phyloP scores from a whole-genome alignment of 2,888 invertebrate species.

The Epinotia ramella region DNA sequence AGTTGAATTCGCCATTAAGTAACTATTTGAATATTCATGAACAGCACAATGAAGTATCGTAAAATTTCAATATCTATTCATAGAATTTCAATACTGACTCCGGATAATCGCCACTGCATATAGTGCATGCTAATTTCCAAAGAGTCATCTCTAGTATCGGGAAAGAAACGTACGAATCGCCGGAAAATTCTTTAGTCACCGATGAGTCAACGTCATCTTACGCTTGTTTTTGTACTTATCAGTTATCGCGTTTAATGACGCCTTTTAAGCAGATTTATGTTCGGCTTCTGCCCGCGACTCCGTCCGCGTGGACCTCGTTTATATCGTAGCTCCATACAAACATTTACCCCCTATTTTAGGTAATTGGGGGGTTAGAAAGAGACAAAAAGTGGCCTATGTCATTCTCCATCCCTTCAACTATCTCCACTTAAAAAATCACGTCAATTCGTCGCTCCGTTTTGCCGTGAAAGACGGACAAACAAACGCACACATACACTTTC shows the following conservation, averaged over 20 bases:
- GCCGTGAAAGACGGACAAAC: too few species aligned
- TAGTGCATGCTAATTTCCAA: conserved; percentile 14
- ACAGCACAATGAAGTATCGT: neutral
- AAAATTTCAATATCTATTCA: neutral
- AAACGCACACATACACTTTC: too few species aligned
- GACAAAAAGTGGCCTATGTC: too few species aligned
- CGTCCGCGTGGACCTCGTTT: too few species aligned
- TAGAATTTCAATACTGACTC: neutral
- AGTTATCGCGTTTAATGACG: conserved; percentile 7
- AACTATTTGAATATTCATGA: neutral
- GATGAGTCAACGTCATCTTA: conserved; percentile 45
- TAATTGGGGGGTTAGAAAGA: too few species aligned
- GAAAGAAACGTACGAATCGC: conserved; percentile 55
- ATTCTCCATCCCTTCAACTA: too few species aligned
- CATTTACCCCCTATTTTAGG: too few species aligned
- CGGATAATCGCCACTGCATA: conserved; percentile 3
- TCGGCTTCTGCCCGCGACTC: too few species aligned
- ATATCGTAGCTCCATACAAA: too few species aligned
- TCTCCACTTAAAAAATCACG: too few species aligned
- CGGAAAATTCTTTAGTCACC: conserved; percentile 61
- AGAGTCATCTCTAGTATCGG: conserved; percentile 40
- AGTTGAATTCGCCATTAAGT: neutral
- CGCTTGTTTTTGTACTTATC: conserved; percentile 19
- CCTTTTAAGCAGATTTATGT: conserved; percentile 11
- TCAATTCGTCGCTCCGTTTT: too few species aligned